These are phyloP conservation scores for Parapristionchus giblindavisi DNA, from an alignment of 2,888 invertebrate species.

Conservation along the genomic window DNA sequence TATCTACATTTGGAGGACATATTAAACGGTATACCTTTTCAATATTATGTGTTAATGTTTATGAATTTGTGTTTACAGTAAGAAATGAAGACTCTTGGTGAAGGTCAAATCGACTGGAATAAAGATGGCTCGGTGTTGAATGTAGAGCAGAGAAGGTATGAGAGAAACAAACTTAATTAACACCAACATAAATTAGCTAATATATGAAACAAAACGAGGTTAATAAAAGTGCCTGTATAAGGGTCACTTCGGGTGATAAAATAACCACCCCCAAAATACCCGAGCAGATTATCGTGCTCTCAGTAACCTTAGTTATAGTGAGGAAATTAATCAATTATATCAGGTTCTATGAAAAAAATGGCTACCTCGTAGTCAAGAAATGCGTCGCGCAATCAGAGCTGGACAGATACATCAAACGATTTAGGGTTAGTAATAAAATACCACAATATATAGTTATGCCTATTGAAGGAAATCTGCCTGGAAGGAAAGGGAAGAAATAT, in stretches of 20 bases:
- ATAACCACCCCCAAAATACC: no score
- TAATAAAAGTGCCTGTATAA: no score
- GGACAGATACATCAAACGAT: constrained; percentile 76
- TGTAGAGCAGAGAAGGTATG: constrained; percentile 45
- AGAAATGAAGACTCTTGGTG: neutral
- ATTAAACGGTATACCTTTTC: no score
- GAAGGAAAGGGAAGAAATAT: constrained; percentile 70
- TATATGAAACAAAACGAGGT: no score
- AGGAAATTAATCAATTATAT: neutral
- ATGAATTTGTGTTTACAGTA: neutral
- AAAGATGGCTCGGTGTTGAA: constrained; percentile 42
- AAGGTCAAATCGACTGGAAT: constrained; percentile 37
- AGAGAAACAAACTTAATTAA: neutral
- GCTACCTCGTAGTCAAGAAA: constrained; percentile 81
- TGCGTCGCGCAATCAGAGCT: constrained; percentile 79
- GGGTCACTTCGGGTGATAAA: no score
- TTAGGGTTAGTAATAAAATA: constrained; percentile 43
- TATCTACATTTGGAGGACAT: no score
- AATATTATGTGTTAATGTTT: no score
- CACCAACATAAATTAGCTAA: neutral
- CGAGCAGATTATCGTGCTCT: neutral
- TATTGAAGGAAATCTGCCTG: constrained; percentile 78
- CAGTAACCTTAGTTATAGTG: neutral
- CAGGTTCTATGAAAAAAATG: constrained; percentile 81
- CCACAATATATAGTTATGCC: no score